Percentiles rank a stretch among this genome's conserved stretches.
Evolutionary conservation across 2,797 vertebrate genomes (phyloP).

Genomic region (Paedocypris micromegethes): DNA sequence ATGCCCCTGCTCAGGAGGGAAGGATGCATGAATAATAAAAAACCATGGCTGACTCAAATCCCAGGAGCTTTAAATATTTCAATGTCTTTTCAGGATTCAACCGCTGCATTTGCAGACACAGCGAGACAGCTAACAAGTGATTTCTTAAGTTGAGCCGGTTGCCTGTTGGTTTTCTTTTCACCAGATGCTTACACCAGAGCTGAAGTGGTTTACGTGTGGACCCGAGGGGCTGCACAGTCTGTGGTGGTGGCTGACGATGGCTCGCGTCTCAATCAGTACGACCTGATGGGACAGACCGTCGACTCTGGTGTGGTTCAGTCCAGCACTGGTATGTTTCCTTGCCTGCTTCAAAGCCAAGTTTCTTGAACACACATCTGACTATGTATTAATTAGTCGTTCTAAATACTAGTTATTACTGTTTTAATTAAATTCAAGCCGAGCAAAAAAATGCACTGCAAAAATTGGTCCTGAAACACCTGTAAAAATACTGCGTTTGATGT

Average conservation of each 20-base stretch:
- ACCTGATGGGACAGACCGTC: conserved; percentile 92
- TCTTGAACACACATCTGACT: no score
- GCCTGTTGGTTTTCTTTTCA: conserved; percentile 13
- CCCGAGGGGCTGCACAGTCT: conserved; percentile 84
- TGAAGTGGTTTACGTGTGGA: conserved; percentile 96
- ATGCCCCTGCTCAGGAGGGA: conserved; percentile 20
- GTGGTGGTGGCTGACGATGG: conserved; percentile 97
- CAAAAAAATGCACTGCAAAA: no score
- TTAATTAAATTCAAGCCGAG: no score
- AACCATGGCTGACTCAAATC: conserved; percentile 51
- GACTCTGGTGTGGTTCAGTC: conserved; percentile 94
- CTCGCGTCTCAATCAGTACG: conserved; percentile 94
- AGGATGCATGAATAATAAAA: conserved; percentile 56
- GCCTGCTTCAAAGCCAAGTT: no score
- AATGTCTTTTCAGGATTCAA: conserved; percentile 59
- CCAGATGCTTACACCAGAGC: conserved; percentile 94
- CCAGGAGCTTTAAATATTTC: conserved; percentile 72
- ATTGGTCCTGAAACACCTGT: no score
- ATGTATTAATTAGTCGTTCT: no score
- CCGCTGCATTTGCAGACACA: conserved; percentile 38
- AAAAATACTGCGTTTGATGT: no score
- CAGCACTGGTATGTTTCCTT: conserved; percentile 84
- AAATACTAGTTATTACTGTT: no score
- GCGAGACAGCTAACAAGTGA: background rate
- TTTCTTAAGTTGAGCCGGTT: background rate